Base-by-base conservation (phyloP, 1,140 invertebrate genomes). In the Drosophila guanche region DNA sequence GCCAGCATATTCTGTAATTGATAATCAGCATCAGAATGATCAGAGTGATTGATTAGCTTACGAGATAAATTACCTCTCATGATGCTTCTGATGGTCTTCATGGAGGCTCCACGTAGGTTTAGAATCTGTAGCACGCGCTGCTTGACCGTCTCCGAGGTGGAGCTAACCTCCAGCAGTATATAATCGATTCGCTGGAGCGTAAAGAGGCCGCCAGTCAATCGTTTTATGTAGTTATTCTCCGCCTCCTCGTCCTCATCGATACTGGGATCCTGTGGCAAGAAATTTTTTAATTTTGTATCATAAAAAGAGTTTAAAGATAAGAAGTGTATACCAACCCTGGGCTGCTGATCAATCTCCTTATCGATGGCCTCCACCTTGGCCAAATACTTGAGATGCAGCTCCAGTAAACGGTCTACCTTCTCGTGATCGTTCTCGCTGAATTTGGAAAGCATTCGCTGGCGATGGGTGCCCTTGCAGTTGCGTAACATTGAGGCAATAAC, bases 401-500 rank as follows among this genome's bases (percentile, higher is more conserved):
- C 99, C 90, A 99, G 93, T 12, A 99, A 92, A 77, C 99, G 92
- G 90, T 99, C 99, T 0, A 99, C 97, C 93, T 99, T 99, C 92
- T 99, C 99, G 83, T 98, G 96, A 92, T 99, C 98, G 91, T 99
- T 99, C 93, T 99, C 99, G 1, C 95, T 97, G 91, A 99, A 99
- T 93, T 99, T 99, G 75, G 95, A 96, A 6, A 99, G 90, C 27
- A 99, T 92, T 55, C 99, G 93, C 89, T 98, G 96, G 37, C 97
- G 92, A 74, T 99, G 98, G 29, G 95, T 95, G 6, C 97, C 96
- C 86, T 96, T 95, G 90, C 97, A 98, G 89, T 99, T 98, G 59
- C 96, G 94, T 51, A 99, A 92, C 94, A 99, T 96, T 48, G 97
- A 96, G 0, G 97, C 95, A 89, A 99, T 97, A 52, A 99, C 98